phyloP scores from a whole-genome alignment of 2,888 invertebrate species.

The Drosophila rubida region DNA sequence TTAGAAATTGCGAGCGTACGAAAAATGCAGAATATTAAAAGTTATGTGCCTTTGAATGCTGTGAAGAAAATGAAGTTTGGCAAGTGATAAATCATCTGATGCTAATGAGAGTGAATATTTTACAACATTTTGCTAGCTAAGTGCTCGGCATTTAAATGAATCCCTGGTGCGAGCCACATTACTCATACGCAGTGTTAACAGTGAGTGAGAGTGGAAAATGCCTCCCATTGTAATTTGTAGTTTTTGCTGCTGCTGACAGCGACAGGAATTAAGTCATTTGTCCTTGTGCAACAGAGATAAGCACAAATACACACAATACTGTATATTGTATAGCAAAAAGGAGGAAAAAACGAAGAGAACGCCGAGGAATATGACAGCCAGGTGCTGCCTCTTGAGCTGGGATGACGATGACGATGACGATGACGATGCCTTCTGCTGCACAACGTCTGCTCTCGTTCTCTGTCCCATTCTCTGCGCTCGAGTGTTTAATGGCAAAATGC shows the following conservation, averaged over 20 bases:
- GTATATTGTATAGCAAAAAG: neutral
- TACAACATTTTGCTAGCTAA: neutral
- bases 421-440: neutral
- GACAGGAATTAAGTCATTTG: constrained; percentile 81
- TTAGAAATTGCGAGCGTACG: neutral
- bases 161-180: constrained; percentile 7
- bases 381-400: constrained; percentile 22
- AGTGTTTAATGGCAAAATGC: constrained; percentile 83
- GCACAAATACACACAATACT: constrained; percentile 27
- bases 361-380: constrained; percentile 10
- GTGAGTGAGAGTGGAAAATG: constrained; percentile 12
- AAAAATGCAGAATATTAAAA: neutral
- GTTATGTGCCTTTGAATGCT: neutral
- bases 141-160: constrained; percentile 2
- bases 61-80: neutral
- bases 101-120: neutral
- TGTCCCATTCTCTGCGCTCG: constrained; percentile 33
- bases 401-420: neutral
- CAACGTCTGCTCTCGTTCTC: neutral
- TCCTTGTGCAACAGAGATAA: constrained; percentile 75
- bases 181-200: constrained; percentile 8
- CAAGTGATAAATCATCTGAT: neutral
- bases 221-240: constrained; percentile 41
- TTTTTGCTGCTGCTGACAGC: constrained; percentile 43
- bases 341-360: neutral